Evolutionary conservation across 2,888 invertebrate genomes (phyloP).

Genomic region (Lasioglossum oenotherae): DNA sequence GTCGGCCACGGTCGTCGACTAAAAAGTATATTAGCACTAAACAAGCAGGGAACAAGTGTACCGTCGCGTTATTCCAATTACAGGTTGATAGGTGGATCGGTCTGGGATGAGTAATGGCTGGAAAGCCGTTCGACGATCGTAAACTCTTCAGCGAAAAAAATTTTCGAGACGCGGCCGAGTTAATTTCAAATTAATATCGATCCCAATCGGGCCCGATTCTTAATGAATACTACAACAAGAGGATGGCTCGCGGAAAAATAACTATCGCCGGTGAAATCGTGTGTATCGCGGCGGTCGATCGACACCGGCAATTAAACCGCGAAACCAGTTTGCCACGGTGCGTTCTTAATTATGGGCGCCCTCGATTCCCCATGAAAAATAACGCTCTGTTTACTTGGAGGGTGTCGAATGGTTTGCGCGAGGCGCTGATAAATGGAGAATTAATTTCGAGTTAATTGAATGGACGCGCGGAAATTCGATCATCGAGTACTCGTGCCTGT

Average conservation of each 20-base stretch:
- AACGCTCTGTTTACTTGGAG: neutral
- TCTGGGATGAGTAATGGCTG: neutral
- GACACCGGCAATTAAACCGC: neutral
- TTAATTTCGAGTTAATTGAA: constrained; percentile 2
- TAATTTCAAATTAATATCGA: constrained; percentile 1
- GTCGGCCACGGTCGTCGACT: neutral
- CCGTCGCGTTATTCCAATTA: neutral
- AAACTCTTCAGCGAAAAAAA: neutral
- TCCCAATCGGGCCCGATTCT: neutral
- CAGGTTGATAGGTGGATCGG: neutral
- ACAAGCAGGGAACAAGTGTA: neutral
- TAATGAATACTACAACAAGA: neutral
- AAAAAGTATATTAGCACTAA: neutral
- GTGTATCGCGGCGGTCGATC: neutral
- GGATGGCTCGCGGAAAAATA: neutral
- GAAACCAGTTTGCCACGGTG: neutral
- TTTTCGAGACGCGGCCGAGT: neutral
- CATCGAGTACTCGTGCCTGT: neutral
- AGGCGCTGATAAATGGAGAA: neutral
- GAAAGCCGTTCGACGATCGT: neutral
- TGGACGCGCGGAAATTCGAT: neutral
- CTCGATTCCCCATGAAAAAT: neutral
- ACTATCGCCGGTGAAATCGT: neutral
- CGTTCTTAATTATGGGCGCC: neutral
- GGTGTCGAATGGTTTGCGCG: neutral